Evolutionary conservation across 1,140 invertebrate species (phyloP).

Genomic region (Drosophila navojoa): DNA sequence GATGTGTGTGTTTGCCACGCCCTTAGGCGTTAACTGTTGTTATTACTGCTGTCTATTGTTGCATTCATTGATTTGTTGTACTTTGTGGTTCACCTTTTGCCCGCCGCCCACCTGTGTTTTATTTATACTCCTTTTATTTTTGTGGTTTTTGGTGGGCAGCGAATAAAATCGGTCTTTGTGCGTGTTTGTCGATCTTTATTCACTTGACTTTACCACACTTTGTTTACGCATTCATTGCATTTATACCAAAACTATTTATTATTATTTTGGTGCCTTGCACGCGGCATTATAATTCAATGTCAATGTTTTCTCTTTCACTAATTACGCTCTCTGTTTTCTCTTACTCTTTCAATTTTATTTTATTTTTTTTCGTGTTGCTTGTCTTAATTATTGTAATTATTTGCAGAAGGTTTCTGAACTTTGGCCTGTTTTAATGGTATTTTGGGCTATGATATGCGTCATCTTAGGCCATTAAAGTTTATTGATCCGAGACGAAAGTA

Average conservation of each 20-base stretch:
- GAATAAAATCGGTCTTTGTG: conserved; percentile 34
- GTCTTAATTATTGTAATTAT: conserved; percentile 23
- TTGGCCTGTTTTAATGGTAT: conserved; percentile 26
- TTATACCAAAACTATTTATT: conserved; percentile 29
- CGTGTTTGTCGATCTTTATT: conserved; percentile 50
- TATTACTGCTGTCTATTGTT: conserved; percentile 17
- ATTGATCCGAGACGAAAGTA: not conserved
- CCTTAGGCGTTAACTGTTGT: not conserved
- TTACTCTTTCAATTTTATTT: too few species aligned
- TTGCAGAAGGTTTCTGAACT: conserved; percentile 13
- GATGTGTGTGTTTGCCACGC: not conserved
- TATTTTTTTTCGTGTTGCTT: not conserved
- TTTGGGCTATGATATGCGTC: conserved; percentile 19
- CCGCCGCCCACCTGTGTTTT: conserved; percentile 8
- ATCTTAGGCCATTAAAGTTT: conserved; percentile 7
- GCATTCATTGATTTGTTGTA: conserved; percentile 25
- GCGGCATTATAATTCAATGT: conserved; percentile 74
- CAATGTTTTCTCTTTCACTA: conserved; percentile 57
- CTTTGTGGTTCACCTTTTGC: conserved; percentile 13
- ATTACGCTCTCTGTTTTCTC: conserved; percentile 5
- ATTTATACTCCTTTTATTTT: not conserved
- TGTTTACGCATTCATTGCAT: conserved; percentile 34
- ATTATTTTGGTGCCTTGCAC: conserved; percentile 51
- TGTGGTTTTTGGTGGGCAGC: conserved; percentile 4
- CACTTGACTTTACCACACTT: conserved; percentile 4